Base-by-base conservation (phyloP, 2,797 vertebrate species). In the Pterois miles region DNA sequence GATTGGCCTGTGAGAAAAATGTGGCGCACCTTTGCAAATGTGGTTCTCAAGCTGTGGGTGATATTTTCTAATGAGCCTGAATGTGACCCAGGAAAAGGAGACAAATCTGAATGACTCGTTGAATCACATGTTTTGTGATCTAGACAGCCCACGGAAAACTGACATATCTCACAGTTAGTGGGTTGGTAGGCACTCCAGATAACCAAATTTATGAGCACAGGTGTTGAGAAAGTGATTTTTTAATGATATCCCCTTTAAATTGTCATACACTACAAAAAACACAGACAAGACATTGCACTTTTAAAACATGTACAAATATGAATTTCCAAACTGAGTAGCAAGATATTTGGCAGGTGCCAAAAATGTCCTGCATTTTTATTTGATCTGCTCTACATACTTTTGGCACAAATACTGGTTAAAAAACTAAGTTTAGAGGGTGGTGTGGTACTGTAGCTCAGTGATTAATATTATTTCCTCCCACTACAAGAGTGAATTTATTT, bases 391-490 rank as follows among this genome's bases (percentile, higher is more conserved):
- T 5, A 18, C 33, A 60, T 9, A 53, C 6, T 27, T 68, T 60
- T 56, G 59, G 40, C 62, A 43, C 18, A 62, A 56, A 34, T 23
- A 5, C n/a, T 46, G 27, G 10, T 22, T 63, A 53, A 67, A 71
- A 48, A 50, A 50, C n/a, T 20, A 53, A 14, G 43, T 50, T 69
- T 13, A 10, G 27, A 65, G 27, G 48, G 23, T 4, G 11, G n/a
- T 22, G 16, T 56, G 64, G 54, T 50, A 36, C 40, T 56, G 25
- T 18, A 27, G 69, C 40, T 71, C 33, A 4, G 16, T 68, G 74
- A 76, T 75, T 74, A 60, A 71, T 75, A 64, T 62, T 6, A 57
- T 69, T 62, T 72, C 83, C 58, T 78, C 74, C 66, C 60, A 65
- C 59, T 56, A 18, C 7, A n/a, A 75, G 54, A 31, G 66, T 40